Percentiles rank a stretch among this genome's conserved stretches.
Evolutionary conservation across 2,797 vertebrate genomes (phyloP).

Genomic region (Ctenochaetus hawaiiensis): DNA sequence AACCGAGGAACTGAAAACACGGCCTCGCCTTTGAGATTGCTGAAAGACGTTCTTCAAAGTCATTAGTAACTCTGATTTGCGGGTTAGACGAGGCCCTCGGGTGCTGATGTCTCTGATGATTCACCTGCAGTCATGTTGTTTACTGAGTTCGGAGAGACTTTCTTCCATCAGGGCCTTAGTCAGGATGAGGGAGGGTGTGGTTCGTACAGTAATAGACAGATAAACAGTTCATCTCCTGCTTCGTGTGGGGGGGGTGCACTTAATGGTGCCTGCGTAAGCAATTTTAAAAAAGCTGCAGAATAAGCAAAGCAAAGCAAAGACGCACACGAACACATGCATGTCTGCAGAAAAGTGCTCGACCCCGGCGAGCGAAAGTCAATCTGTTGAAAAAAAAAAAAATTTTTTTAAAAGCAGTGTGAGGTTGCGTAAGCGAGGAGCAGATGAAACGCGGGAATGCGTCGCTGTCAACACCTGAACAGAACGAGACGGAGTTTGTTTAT

Average conservation of each 20-base stretch:
- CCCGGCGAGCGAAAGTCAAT: constrained; percentile 32
- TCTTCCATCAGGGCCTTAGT: constrained; percentile 47
- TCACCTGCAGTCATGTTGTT: constrained; percentile 45
- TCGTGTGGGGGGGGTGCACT: constrained; percentile 27
- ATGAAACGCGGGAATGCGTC: constrained; percentile 78
- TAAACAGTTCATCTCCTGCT: constrained; percentile 61
- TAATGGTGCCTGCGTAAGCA: constrained; percentile 59
- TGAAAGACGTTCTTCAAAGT: constrained; percentile 37
- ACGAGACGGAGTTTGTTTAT: constrained; percentile 77
- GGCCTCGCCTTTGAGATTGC: neutral
- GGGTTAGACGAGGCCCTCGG: constrained; percentile 4
- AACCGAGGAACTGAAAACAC: neutral
- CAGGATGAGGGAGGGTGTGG: constrained; percentile 37
- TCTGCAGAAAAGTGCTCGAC: constrained; percentile 44
- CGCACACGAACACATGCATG: neutral
- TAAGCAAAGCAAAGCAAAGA: constrained; percentile 49
- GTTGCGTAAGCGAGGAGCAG: constrained; percentile 77
- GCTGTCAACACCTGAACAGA: constrained; percentile 77
- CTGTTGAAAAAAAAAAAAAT: constrained; percentile 17
- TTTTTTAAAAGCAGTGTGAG: neutral
- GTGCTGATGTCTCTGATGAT: constrained; percentile 38
- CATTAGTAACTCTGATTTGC: constrained; percentile 58
- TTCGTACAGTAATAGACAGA: constrained; percentile 48
- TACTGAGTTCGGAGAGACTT: constrained; percentile 27
- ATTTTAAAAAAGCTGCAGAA: constrained; percentile 58